Conservation (phyloP, 2,113 vertebrate genomes). For the Indri indri region DNA sequence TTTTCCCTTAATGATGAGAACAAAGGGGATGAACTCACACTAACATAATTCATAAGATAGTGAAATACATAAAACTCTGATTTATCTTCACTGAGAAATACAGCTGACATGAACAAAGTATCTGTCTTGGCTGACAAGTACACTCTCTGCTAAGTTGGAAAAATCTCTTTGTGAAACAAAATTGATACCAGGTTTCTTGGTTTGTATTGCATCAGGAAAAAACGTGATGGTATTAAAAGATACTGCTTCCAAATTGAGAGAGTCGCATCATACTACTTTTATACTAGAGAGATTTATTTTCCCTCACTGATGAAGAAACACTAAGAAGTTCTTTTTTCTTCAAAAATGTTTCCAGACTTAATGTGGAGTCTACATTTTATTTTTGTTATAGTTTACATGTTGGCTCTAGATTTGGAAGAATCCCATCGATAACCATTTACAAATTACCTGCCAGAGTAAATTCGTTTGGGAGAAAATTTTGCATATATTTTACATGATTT, state of each 20-base stretch:
- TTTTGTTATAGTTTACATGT: neutral
- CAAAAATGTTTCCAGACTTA: neutral
- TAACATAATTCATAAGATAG: neutral
- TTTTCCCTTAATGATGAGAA: neutral
- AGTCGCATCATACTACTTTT: neutral
- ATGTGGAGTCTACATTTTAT: neutral
- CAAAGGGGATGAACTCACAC: neutral
- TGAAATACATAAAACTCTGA: neutral
- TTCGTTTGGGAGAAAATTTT: neutral
- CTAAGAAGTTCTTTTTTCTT: neutral
- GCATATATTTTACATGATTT: neutral
- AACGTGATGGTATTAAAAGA: neutral
- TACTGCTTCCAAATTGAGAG: neutral
- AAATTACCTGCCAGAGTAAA: neutral
- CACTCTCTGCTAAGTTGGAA: neutral
- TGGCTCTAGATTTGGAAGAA: neutral
- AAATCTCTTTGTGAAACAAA: neutral
- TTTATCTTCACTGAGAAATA: slow-evolving; percentile 14
- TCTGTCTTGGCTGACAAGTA: neutral
- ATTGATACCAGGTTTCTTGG: neutral
- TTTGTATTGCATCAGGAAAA: neutral
- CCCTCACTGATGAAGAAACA: neutral
- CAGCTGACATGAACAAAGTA: neutral
- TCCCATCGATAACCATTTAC: neutral
- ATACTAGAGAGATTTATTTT: neutral